These are phyloP conservation scores for Polydrusus tereticollis DNA, from an alignment of 2,888 invertebrate genomes.

Conservation along the genomic window DNA sequence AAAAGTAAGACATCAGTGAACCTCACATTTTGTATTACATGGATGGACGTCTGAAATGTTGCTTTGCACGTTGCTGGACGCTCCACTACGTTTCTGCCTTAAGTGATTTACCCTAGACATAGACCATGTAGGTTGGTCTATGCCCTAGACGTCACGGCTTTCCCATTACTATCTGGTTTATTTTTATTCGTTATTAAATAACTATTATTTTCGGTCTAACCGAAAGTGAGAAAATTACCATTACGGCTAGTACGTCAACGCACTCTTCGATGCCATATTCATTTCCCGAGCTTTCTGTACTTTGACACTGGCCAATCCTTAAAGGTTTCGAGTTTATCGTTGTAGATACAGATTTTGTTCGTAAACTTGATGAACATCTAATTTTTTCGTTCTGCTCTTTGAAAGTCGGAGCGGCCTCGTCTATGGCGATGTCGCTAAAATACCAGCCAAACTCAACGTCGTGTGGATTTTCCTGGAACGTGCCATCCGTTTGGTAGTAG, in stretches of 20 bases:
- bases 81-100: no score
- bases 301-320: neutral
- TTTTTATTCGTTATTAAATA: no score
- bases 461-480: slow-evolving; percentile 53
- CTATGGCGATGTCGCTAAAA: slow-evolving; percentile 54
- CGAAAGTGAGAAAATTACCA: slow-evolving; percentile 19
- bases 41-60: no score
- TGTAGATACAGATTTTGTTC: neutral
- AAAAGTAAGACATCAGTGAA: no score
- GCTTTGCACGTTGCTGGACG: no score
- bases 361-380: slow-evolving; percentile 30
- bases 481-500: slow-evolving; percentile 59
- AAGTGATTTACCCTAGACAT: no score
- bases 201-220: no score
- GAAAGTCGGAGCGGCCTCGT: slow-evolving; percentile 47
- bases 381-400: slow-evolving; percentile 46
- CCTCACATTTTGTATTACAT: no score
- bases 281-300: neutral
- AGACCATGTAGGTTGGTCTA: no score
- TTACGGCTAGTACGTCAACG: slow-evolving; percentile 6
- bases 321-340: neutral
- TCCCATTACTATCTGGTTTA: no score
- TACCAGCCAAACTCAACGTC: slow-evolving; percentile 61
- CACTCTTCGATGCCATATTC: slow-evolving; percentile 1
- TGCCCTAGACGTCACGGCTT: no score